Evolutionary conservation across 2,113 vertebrate genomes (phyloP).

Genomic region (Thomomys bottae): DNA sequence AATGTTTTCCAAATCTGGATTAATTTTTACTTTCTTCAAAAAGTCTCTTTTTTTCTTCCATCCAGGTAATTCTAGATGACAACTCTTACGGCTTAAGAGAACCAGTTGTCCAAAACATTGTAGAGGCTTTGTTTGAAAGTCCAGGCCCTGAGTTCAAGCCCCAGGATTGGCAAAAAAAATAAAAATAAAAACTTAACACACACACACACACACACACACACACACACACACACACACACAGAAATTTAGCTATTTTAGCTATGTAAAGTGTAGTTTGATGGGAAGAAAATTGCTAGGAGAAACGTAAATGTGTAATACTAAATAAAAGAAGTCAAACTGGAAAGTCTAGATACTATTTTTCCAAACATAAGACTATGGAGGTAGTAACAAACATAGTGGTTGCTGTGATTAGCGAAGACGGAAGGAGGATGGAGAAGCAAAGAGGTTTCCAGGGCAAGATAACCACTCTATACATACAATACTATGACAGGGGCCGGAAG

Average conservation of each 20-base stretch:
- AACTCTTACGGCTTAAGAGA: not conserved
- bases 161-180: no score
- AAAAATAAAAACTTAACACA: no score
- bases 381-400: not conserved
- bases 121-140: no score
- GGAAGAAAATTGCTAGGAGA: not conserved
- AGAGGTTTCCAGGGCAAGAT: not conserved
- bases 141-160: no score
- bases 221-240: not conserved
- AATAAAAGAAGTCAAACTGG: not conserved
- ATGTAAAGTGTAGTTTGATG: conserved; percentile 7
- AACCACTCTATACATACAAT: not conserved
- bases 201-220: no score
- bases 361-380: not conserved
- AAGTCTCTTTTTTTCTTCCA: not conserved
- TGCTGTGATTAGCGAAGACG: not conserved
- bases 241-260: conserved; percentile 39
- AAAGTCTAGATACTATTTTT: not conserved
- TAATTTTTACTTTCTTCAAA: not conserved
- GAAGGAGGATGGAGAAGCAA: not conserved
- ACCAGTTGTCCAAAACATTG: no score
- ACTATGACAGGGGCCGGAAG: no score
- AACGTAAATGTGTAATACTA: not conserved
- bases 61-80: not conserved
- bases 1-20: not conserved